Base-by-base conservation (phyloP, 2,888 invertebrate genomes). In the Sphecodes monilicornis region DNA sequence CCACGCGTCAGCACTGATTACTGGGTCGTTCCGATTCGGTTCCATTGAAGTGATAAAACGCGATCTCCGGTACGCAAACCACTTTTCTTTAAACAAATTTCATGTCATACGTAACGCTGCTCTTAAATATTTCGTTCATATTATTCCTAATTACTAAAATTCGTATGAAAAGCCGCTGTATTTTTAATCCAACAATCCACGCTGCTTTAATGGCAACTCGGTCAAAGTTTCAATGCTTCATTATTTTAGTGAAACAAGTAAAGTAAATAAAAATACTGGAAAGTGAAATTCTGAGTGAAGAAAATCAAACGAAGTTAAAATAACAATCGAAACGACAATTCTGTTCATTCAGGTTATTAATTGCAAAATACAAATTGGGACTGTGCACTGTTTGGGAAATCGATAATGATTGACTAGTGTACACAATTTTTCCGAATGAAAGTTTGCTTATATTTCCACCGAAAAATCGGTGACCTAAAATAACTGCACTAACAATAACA, bases 1-100 rank as follows among this genome's bases (percentile, higher is more conserved):
- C 43, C 32, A 75, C 39, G n/a, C 50, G n/a, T 71, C 41, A 66
- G 39, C 57, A 43, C 26, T 68, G 76, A 71, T 75, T 75, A 80
- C n/a, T 3, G n/a, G 60, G 76, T 57, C 66, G 46, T 66, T n/a
- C 18, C 13, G n/a, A 22, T 41, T 71, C 36, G 32, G 11, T 22
- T 22, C 6, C 36, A 1, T 36, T 22, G 8, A 18, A 64, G 3
- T 36, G 32, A 22, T 22, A 36, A 36, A 32, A 32, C 32, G 3
- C 22, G 4, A 3, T 8, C 50, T 8, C 22, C 5, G 50, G 6
- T 16, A 26, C 26, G 13, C 57, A 8, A 50, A 64, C 3, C 29
- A 32, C 8, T 11, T 36, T 22, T 22, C 10, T 36, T 11, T 18
- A 32, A 66, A 22, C 22, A 66, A 36, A 11, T 36, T 1, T 8